These are phyloP conservation scores for Actinostola sp. DNA, from an alignment of 92 coral and sea anemone genomes.

Conservation along the genomic window DNA sequence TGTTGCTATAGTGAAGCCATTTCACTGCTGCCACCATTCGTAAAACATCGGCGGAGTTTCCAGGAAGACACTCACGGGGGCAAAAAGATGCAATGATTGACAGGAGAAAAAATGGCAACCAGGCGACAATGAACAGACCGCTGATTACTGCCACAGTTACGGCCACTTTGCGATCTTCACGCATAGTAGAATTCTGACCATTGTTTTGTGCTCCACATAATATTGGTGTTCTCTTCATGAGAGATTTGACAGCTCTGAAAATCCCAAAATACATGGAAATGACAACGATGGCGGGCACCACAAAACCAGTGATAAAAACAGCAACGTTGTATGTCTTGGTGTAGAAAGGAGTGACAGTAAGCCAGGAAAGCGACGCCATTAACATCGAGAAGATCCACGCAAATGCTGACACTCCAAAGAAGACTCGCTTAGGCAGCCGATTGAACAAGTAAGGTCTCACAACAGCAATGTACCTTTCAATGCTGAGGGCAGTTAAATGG, in stretches of 20 bases:
- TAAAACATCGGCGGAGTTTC: conserved; percentile 26
- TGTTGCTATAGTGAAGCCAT: conserved; percentile 89
- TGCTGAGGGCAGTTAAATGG: conserved; percentile 67
- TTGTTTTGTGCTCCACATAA: conserved; percentile 8
- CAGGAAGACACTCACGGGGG: conserved; percentile 37
- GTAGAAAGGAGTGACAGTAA: conserved; percentile 5
- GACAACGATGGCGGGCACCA: conserved; percentile 43
- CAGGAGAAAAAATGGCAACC: conserved; percentile 74
- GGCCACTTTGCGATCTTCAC: conserved; percentile 68
- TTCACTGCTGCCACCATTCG: conserved; percentile 63
- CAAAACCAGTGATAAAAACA: conserved; percentile 55
- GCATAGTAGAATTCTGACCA: conserved; percentile 3
- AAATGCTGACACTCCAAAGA: conserved; percentile 32
- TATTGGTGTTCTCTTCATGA: conserved; percentile 41
- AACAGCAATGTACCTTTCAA: conserved; percentile 65
- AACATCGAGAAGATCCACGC: conserved; percentile 55
- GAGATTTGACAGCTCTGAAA: conserved; percentile 56
- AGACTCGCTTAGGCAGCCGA: conserved; percentile 29
- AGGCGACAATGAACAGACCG: conserved; percentile 60
- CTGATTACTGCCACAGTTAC: conserved; percentile 63
- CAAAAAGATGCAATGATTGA: conserved; percentile 66
- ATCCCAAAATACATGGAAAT: conserved; percentile 48
- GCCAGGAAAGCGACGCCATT: conserved; percentile 48
- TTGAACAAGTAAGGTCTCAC: conserved; percentile 55
- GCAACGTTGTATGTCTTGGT: conserved; percentile 28